Evolutionary conservation across 1,140 invertebrate species (phyloP), one percentile per base, ranked within the genome.

Genomic region (Whitmania pigra): DNA sequence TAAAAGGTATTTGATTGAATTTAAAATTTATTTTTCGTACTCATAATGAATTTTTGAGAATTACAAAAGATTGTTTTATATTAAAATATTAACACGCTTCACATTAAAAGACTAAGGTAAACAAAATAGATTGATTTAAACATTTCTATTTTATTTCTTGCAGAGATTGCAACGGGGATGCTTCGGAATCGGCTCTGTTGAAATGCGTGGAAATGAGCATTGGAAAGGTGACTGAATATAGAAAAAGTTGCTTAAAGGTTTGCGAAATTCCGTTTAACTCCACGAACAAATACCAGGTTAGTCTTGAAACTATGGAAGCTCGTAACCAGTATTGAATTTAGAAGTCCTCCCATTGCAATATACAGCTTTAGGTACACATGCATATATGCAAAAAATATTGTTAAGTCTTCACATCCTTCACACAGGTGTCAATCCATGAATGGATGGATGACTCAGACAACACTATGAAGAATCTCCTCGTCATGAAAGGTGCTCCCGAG

Each of bases 401-500:
- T 31, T 18, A 22, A 63, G 18, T 63, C 22, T 25, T 40, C 18
- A 25, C 11, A 71, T 60, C n/a, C 83, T 94, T n/a, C n/a, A n/a
- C n/a, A n/a, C n/a, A 93, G 81, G 84, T 84, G 74, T 72, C 71
- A 5, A 68, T 72, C 11, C 71, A 71, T 29, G 71, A 71, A 27
- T 90, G 88, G 74, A 91, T 96, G 79, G 54, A 63, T 22, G 67
- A 69, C 43, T 31, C 25, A 11, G 67, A 69, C 18, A 90, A 89
- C 80, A 36, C 53, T 13, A 57, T 60, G 55, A 87, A 92, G 67
- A 91, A 94, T 81, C 83, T 97, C 76, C 85, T 99, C 75, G 95
- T 98, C 18, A 99, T 99, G 96, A 99, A 99, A 87, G 96, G 97
- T 60, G 97, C 97, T 7, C 96, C 97, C 4, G 97, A 99, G 83